These are phyloP conservation scores for Tipula vernalis DNA, from an alignment of 2,888 invertebrate genomes.

Conservation along the genomic window DNA sequence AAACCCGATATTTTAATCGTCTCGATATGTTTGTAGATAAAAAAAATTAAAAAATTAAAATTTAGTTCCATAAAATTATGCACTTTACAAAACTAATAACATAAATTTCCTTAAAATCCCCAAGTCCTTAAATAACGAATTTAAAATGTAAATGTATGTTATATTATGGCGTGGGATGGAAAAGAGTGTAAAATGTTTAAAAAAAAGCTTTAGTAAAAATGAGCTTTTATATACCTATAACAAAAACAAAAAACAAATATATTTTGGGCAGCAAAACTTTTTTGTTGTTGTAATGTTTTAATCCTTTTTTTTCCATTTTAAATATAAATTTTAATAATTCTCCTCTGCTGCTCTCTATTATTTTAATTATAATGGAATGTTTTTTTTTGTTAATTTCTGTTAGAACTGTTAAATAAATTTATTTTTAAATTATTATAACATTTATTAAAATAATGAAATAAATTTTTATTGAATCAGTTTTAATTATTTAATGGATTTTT, in stretches of 20 bases:
- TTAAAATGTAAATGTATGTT: not conserved
- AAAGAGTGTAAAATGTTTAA: not conserved
- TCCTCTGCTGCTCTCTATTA: not conserved
- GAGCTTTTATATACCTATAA: not conserved
- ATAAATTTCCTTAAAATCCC: not conserved
- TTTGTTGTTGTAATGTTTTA: not conserved
- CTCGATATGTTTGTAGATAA: not conserved
- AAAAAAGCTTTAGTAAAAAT: not conserved
- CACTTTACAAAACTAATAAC: not conserved
- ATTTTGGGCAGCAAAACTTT: not conserved
- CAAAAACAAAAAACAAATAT: not conserved
- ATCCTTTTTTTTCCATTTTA: not conserved
- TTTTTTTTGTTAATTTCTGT: not conserved
- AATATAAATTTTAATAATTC: not conserved
- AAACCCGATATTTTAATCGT: not conserved
- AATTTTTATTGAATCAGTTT: not conserved
- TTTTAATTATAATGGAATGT: not conserved
- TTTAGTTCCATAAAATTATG: not conserved
- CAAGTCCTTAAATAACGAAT: not conserved
- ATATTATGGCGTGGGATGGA: not conserved
- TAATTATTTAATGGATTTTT: not conserved
- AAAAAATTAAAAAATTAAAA: not conserved
- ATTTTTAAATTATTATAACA: not conserved
- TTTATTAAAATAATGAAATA: not conserved
- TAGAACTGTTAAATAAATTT: not conserved